These are phyloP conservation scores for Chrysolina americana DNA, from an alignment of 2,888 invertebrate species.

Conservation along the genomic window DNA sequence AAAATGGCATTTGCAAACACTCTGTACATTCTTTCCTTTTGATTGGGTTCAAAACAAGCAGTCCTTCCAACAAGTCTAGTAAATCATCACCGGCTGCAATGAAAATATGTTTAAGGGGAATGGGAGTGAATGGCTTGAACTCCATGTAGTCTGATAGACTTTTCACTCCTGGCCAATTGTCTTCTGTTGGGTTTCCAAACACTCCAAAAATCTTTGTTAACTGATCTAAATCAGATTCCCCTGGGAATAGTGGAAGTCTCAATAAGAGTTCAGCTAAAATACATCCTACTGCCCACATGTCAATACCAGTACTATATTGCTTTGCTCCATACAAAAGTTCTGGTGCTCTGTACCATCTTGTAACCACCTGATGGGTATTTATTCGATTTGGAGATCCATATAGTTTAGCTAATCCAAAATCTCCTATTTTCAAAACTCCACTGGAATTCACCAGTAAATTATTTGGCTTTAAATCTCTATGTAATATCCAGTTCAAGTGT, in stretches of 20 bases:
- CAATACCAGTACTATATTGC: conserved; percentile 95
- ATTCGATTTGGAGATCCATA: conserved; percentile 97
- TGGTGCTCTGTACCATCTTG: conserved; percentile 93
- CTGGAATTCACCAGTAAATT: conserved; percentile 94
- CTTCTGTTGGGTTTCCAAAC: conserved; percentile 93
- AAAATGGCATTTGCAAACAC: conserved; percentile 91
- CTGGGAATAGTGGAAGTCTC: conserved; percentile 94
- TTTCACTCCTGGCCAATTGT: conserved; percentile 90
- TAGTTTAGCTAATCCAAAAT: conserved; percentile 98
- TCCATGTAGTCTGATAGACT: conserved; percentile 92
- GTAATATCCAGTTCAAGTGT: conserved; percentile 94
- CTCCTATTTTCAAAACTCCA: conserved; percentile 96
- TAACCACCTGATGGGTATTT: conserved; percentile 98
- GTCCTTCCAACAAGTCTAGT: conserved; percentile 82
- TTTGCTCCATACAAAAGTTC: conserved; percentile 96
- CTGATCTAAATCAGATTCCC: conserved; percentile 98
- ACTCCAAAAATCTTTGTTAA: conserved; percentile 95
- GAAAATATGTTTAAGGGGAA: conserved; percentile 92
- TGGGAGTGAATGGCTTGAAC: conserved; percentile 89
- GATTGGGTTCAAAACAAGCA: conserved; percentile 87
- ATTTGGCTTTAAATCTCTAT: conserved; percentile 98
- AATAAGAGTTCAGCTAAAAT: conserved; percentile 94
- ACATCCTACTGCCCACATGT: conserved; percentile 99
- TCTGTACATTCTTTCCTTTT: conserved; percentile 86
- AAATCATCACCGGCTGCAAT: conserved; percentile 96